A percentile compares a stretch with the other conserved stretches of the same genome.
Conservation (phyloP, 2,888 invertebrate genomes). For the Muscina levida region DNA sequence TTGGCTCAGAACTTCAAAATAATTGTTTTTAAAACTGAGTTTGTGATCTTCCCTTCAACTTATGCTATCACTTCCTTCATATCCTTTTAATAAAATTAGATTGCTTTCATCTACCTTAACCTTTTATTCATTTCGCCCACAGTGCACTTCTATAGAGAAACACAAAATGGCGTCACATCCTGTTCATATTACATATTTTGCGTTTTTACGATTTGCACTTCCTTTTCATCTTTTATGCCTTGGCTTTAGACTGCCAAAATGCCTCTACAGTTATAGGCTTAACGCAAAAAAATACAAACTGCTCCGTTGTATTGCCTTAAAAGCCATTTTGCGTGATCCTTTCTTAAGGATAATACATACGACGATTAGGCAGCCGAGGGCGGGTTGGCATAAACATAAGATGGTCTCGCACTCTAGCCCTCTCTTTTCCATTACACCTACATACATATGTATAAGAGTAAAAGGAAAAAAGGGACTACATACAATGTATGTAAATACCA, state of each 20-base stretch:
- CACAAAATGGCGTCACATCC: conserved; percentile 40
- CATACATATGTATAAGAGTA: not conserved
- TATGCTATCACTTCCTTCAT: no score
- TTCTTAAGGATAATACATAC: conserved; percentile 49
- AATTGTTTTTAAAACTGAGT: no score
- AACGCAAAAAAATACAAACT: conserved; percentile 8
- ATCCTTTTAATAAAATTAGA: no score
- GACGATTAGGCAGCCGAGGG: not conserved
- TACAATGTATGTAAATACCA: conserved; percentile 41
- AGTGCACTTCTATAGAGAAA: not conserved
- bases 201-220: no score
- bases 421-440: not conserved
- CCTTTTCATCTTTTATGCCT: not conserved
- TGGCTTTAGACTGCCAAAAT: conserved; percentile 5
- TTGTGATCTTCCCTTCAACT: no score
- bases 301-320: conserved; percentile 19
- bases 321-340: conserved; percentile 62
- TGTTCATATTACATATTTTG: not conserved
- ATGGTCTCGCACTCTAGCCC: not conserved
- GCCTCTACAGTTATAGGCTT: conserved; percentile 33
- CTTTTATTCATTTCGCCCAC: no score
- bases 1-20: no score
- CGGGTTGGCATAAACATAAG: not conserved
- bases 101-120: no score
- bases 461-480: no score